A percentile compares a stretch with the other conserved stretches of the same genome.
Conservation (phyloP, 2,113 vertebrate genomes). For the Salvator merianae region DNA sequence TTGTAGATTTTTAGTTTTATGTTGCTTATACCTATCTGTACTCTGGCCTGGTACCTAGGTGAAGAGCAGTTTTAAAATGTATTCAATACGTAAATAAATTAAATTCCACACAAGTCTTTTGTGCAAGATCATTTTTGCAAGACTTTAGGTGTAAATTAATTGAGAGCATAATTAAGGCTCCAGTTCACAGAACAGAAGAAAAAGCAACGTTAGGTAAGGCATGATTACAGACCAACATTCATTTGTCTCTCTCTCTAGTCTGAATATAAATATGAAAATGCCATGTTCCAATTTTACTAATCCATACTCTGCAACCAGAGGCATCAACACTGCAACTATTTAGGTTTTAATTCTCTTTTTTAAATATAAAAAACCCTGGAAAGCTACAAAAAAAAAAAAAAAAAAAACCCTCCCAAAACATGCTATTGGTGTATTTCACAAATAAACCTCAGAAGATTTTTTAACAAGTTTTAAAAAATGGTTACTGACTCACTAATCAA, state of each 20-base stretch:
- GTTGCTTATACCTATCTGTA: too few relatives aligned
- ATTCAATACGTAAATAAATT: neutral
- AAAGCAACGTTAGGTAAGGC: too few relatives aligned
- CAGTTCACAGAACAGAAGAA: neutral
- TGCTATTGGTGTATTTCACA: neutral
- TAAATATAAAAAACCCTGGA: neutral
- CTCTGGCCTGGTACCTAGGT: too few relatives aligned
- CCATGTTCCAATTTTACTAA: neutral
- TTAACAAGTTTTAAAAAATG: conserved; percentile 28
- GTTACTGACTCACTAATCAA: neutral
- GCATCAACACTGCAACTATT: too few relatives aligned
- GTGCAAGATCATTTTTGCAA: neutral
- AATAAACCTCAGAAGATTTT: conserved; percentile 8
- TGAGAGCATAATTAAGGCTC: neutral
- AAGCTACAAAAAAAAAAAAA: too few relatives aligned
- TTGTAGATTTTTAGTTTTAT: too few relatives aligned
- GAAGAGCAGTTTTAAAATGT: too few relatives aligned
- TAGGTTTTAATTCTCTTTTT: neutral
- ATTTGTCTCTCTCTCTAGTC: too few relatives aligned
- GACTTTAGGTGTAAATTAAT: neutral
- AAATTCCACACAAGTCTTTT: neutral
- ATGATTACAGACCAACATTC: too few relatives aligned
- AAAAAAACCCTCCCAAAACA: neutral
- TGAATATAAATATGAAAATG: neutral
- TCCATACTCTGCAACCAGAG: neutral